Evolutionary conservation across 2,888 invertebrate genomes (phyloP), one percentile per base, ranked within the genome.

Genomic region (Sepiola atlantica): DNA sequence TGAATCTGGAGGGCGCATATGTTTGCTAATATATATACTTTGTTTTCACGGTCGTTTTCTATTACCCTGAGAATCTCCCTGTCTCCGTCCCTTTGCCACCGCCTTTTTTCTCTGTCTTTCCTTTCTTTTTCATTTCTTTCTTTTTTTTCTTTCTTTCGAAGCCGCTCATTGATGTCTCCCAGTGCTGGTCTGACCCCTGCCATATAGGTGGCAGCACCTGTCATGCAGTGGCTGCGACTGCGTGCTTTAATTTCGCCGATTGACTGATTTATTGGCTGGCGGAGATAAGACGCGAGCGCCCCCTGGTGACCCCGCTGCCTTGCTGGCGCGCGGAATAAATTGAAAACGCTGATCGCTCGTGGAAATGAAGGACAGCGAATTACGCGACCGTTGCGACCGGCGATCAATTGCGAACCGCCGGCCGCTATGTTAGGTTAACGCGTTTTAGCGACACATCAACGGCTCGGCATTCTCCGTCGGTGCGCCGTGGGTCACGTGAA

Each of bases 401-500:
- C 54, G 92, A 92, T 92, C 92, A 92, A 92, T 92, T 92, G 45
- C 35, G 54, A 92, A 24, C 92, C 92, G 45, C 14, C 92, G 35
- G 28, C 92, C 35, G 92, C 45, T 45, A 92, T 92, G 92, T 92
- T 92, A 54, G 92, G 92, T 92, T 92, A 92, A 92, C 92, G 92
- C 54, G 92, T 92, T 92, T 92, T 92, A 54, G 92, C 92, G 92
- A 92, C 92, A 92, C 92, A 92, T 92, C 92, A 92, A 54, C 92
- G 54, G n/a, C 28, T 54, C 92, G 54, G 45, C 92, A 54, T 54
- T 92, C 54, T 92, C 92, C 35, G 45, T 35, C 92, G 28, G 92
- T 21, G 92, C 35, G 35, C 92, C 28, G 24, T 35, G 45, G 91
- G 45, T 91, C 91, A 91, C 45, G 91, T 91, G 91, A 91, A 35